Base-by-base conservation (phyloP, 2,797 vertebrate species). In the Centropyge bicolor region DNA sequence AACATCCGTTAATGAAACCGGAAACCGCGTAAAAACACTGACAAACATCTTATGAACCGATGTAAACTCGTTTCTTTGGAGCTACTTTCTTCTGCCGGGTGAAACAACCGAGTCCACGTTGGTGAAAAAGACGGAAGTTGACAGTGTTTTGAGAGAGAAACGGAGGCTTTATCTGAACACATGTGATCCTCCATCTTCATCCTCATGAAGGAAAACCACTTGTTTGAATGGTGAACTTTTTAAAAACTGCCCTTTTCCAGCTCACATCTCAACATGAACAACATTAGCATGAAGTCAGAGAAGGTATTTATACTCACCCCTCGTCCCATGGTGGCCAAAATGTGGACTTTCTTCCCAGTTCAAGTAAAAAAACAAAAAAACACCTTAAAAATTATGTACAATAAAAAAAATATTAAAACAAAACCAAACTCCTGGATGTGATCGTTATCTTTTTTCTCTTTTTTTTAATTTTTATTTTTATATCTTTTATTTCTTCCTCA, bases 301-400 rank as follows among this genome's bases (percentile, higher is more conserved):
- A 72, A 20, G 1, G 31, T 41, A 13, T 9, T 35, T 12, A 75
- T 90, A 96, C 95, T 96, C 87, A 96, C 95, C 93, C 95, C 95
- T 92, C 94, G 83, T 90, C 95, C 95, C 95, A 96, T 96, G 89
- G 86, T 70, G 89, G 83, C 83, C 48, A 49, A 59, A 83, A 83
- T 80, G 67, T 74, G 43, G 80, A 67, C 49, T 75, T 56, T 88
- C 75, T 86, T 80, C 88, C 84, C 87, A 77, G 16, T 85, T 87
- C 79, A 87, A 86, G 89, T 88, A 67, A 70, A 85, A 84, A 68
- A 76, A 31, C 70, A 64, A 82, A 62, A 68, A 88, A 84, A 80
- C 87, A 80, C 79, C 41, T 84, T 86, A 85, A 85, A 89, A 88
- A 54, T 20, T 76, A 81, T 91, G 51, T 87, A 88, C 80, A 90